Conservation (phyloP, 2,113 vertebrate genomes). For the Paratilapia polleni region DNA sequence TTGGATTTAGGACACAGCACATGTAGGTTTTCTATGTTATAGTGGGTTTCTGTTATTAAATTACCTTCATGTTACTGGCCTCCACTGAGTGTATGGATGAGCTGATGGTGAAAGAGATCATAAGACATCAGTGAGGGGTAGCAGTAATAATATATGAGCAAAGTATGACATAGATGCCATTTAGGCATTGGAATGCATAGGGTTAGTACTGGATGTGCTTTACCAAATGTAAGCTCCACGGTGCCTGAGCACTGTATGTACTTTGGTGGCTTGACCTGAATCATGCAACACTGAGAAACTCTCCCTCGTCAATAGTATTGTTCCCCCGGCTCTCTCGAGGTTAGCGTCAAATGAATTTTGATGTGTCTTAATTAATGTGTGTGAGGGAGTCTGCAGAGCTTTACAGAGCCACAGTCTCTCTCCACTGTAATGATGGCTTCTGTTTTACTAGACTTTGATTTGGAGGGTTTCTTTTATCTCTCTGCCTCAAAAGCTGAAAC, state of each 20-base stretch:
- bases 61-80: background rate
- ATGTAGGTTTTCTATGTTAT: background rate
- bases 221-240: background rate
- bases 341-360: background rate
- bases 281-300: background rate
- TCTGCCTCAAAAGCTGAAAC: constrained; percentile 1
- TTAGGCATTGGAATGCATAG: background rate
- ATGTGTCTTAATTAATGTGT: background rate
- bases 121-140: background rate
- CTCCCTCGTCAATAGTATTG: background rate
- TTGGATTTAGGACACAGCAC: background rate
- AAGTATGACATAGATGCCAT: background rate
- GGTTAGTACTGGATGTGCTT: background rate
- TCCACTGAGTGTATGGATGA: background rate
- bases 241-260: background rate
- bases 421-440: background rate
- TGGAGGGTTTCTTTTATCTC: background rate
- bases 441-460: background rate
- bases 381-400: background rate
- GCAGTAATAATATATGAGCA: background rate
- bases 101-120: background rate
- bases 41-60: constrained; percentile 1
- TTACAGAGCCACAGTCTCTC: background rate
- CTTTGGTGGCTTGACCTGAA: background rate
- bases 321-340: background rate